Base-by-base conservation (phyloP, 2,888 invertebrate genomes). In the Epinotia brunnichana region DNA sequence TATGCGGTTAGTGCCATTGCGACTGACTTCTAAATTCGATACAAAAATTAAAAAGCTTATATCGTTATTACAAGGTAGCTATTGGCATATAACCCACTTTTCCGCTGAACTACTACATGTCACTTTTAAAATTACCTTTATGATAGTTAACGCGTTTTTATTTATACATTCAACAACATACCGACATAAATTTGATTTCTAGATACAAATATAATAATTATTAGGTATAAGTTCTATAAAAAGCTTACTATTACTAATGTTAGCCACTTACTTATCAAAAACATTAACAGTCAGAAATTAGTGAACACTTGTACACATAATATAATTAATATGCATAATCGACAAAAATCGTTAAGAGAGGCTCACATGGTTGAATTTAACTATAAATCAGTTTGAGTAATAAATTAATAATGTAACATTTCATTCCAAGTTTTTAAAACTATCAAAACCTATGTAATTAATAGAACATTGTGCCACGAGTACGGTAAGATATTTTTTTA, bases 1-100 rank as follows among this genome's bases (percentile, higher is more conserved):
- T 66, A 66, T 64, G 54, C 29, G 24, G 21, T 66, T 66, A 66
- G 54, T 56, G 24, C 56, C 56, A 41, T 56, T 21, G 54, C 39
- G 54, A 64, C 19, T n/a, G 21, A n/a, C 3, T 53, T n/a, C 11
- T 56, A 41, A 24, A 39, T 54, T 13, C 15, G 13, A 51, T 59
- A 59, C 5, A 59, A 59, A 5, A 59, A 51, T 5, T 21, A 19
- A 13, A 41, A 39, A 19, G 9, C 2, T 9, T 44, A 41, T 44
- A 19, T 10, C 13, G 11, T 54, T 24, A 54, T 54, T 56, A 57
- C 29, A 29, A 7, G n/a, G 57, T 15, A n/a, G n/a, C n/a, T 5
- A 57, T 57, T 57, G 57, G 2, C 15, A 57, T 1, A 29, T 2
- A 7, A n/a, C 9, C n/a, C 57, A 15, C 24, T 15, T 1, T 2